These are phyloP conservation scores for Campopleginae sp. DNA, from an alignment of 2,888 invertebrate genomes.

Conservation along the genomic window DNA sequence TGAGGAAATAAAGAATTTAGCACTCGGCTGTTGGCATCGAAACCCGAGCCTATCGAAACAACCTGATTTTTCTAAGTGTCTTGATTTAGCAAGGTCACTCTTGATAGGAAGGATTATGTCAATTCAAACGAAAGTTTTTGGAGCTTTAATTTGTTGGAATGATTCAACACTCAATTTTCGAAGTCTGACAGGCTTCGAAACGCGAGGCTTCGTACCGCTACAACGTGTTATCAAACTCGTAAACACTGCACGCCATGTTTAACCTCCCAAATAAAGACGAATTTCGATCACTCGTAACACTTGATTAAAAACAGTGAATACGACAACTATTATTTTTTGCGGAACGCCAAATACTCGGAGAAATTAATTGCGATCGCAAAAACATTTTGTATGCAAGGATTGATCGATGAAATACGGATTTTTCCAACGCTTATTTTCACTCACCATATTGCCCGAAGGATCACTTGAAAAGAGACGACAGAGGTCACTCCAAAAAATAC, in stretches of 20 bases:
- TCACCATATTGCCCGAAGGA: slow-evolving; percentile 80
- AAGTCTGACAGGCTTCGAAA: slow-evolving; percentile 22
- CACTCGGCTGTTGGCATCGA: not conserved
- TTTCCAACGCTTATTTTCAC: slow-evolving; percentile 65
- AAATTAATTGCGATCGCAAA: not conserved
- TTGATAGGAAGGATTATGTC: no score
- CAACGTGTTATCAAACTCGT: slow-evolving; percentile 57
- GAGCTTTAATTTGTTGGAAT: not conserved
- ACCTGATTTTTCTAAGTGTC: not conserved
- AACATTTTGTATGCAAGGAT: slow-evolving; percentile 68
- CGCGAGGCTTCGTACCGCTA: not conserved
- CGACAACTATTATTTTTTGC: slow-evolving; percentile 43
- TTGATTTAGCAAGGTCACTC: not conserved
- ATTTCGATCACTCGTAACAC: slow-evolving; percentile 34
- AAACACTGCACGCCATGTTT: slow-evolving; percentile 63
- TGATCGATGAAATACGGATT: slow-evolving; percentile 74
- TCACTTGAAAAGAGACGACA: slow-evolving; percentile 73
- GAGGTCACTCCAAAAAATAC: slow-evolving; percentile 57
- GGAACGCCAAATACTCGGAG: not conserved
- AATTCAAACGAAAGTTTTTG: not conserved
- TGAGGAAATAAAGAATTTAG: not conserved
- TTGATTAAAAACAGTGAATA: not conserved
- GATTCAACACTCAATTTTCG: not conserved
- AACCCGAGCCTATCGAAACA: not conserved
- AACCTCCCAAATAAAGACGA: slow-evolving; percentile 56